Base-by-base conservation (phyloP, 2,797 vertebrate species). In the Natrix natrix region DNA sequence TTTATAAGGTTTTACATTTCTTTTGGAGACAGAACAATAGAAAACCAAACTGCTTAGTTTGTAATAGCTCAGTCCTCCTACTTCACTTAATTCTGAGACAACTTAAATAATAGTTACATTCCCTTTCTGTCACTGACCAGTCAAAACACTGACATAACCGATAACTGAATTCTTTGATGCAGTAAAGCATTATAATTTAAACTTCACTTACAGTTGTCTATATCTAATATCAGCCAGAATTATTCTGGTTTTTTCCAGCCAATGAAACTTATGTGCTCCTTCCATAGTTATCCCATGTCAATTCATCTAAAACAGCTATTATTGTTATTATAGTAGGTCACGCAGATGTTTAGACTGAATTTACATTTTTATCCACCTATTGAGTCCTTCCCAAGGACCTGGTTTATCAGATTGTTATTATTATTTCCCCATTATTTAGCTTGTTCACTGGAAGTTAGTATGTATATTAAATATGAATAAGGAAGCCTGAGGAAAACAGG, bases 1-100 rank as follows among this genome's bases (percentile, higher is more conserved):
- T 87, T 94, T 94, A 24, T 60, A 56, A 54, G 66, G 2, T 83
- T 93, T 54, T 13, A 43, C 69, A 60, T 90, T 95, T 60, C 55
- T 0, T 0, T 87, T 55, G 83, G 89, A 93, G 91, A 12, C 7
- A 16, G 37, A 90, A 66, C 43, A 56, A 66, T 48, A 48, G 20
- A 83, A 83, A 83, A 83, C 37, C 10, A 24, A 24, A 83, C 37
- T 61, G 59, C 37, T 26, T 28, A 26, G 8, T 88, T 88, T 89
- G 2, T 86, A 12, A 69, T 86, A 89, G 24, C 48, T 69, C 26
- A 87, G 10, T 43, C 52, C 92, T 93, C 55, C 52, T 86, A 26
- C 12, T 61, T 48, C 7, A 22, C 56, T 22, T 37, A n/a, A 91
- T 74, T 86, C 86, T 32, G 92, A 91, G 54, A 32, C 32, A 89